These are phyloP conservation scores for Tetramorium parvispinum DNA, from an alignment of 1,140 invertebrate species.

Conservation along the genomic window DNA sequence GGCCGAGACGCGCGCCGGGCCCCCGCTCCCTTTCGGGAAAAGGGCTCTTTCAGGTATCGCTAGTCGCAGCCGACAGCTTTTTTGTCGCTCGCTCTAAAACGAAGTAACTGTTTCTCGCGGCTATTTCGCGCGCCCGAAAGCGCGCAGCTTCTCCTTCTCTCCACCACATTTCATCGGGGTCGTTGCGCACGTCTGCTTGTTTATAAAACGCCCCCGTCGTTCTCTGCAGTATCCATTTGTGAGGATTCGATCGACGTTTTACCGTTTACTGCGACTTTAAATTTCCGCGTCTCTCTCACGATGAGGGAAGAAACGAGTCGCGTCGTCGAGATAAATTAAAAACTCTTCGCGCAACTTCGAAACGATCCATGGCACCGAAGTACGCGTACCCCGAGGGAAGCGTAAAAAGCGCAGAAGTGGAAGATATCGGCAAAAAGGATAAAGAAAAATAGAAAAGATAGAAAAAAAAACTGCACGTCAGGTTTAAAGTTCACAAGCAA, in stretches of 20 bases:
- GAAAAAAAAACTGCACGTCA: not conserved
- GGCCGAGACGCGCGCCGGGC: conserved; percentile 9
- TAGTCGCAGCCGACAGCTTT: conserved; percentile 64
- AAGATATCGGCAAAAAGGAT: conserved; percentile 27
- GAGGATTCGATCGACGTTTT: conserved; percentile 41
- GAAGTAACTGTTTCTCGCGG: conserved; percentile 64
- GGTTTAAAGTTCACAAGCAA: conserved; percentile 4
- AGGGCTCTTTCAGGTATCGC: conserved; percentile 23
- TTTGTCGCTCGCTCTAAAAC: conserved; percentile 65
- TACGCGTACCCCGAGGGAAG: not conserved
- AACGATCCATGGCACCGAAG: conserved; percentile 40
- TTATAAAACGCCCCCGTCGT: conserved; percentile 58
- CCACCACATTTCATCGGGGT: conserved; percentile 13
- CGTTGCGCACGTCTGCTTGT: conserved; percentile 59
- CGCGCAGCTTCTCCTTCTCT: not conserved
- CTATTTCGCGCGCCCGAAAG: conserved; percentile 38
- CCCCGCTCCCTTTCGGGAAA: conserved; percentile 41
- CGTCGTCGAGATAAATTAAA: conserved; percentile 64
- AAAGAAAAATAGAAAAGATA: not conserved
- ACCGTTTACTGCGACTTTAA: conserved; percentile 45
- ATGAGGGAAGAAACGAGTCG: conserved; percentile 46
- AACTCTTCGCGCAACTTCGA: conserved; percentile 59
- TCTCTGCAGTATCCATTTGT: conserved; percentile 49
- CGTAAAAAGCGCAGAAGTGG: conserved; percentile 29
- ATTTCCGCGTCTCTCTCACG: conserved; percentile 63